Base-by-base conservation (phyloP, 2,888 invertebrate genomes). In the Resseliella maxima region DNA sequence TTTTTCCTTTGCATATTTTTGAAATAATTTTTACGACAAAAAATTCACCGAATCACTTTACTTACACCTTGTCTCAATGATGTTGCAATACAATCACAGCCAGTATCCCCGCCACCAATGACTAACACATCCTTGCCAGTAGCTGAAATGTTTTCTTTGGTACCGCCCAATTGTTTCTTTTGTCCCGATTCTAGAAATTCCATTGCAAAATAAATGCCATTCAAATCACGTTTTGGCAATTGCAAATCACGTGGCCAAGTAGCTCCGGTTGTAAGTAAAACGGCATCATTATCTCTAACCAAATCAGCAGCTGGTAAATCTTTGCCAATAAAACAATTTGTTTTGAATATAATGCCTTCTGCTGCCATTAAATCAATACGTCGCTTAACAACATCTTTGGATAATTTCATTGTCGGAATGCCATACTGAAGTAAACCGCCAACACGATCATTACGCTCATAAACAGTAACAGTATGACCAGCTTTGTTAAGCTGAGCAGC, bases 31-130 rank as follows among this genome's bases (percentile, higher is more conserved):
- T 92, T 92, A 59, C 99, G 99, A 50, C 10, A 27, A 59, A 59
- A 50, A 59, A n/a, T 24, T 8, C 24, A 59, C 12, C 41, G 41
- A 8, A 18, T 50, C 46, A 18, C 2, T 15, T 2, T 72, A 72
- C 72, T 27, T 72, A 72, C 83, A 86, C 99, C 98, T 92, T 98
- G 94, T 15, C 99, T 94, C 87, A 99, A 93, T 0, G 98, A 97
- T 0, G 99, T 99, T 27, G 97, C 99, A 90, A 99, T 99, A 91
- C 99, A 99, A 93, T 99, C 99, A 91, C 98, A 98, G 0, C 97
- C 97, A 1, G 97, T 97, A 90, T 97, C 97, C 0, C 96, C 96
- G 0, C 94, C 94, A 0, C 96, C 96, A 88, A 99, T 97, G 86
- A 99, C 94, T 87, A 99, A 94, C 24, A 99, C 98, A 90, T 98